Evolutionary conservation across 2,113 vertebrate genomes (phyloP), one percentile per base, ranked within the genome.

Genomic region (Pipa parva): DNA sequence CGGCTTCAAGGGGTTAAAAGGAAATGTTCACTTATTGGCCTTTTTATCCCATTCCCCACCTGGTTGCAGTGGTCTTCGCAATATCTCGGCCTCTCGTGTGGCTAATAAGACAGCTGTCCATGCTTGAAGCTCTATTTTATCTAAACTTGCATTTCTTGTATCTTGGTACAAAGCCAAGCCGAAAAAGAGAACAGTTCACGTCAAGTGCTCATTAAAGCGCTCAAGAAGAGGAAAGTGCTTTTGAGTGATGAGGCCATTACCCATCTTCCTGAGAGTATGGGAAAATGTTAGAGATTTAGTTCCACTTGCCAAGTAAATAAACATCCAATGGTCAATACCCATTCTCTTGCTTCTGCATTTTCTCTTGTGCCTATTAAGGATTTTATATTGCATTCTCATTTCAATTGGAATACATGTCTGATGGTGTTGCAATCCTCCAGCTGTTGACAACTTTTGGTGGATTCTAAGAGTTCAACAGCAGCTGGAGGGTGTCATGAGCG

Each of bases 131-230:
- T 69, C 57, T 42, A 10, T 26, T 70, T 42, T 61, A 25, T 29
- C 48, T 20, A 36, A 70, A 50, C 24, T 37, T 61, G 66, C 25
- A 52, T 70, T 70, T 54, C 36, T 54, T 17, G 42, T 54, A 8
- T 54, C 24, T 54, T 70, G 66, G 66, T 61, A 52, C 15, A 31
- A 45, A 45, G 66, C 66, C 66, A 70, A 29, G n/a, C 6, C 37
- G 56, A 57, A 48, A 70, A 61, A 68, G 27, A 54, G 39, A 33
- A 24, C 57, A 29, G 66, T 54, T 59, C 66, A 61, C 24, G 36
- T 70, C 66, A 70, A 70, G 66, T 61, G 66, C 57, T 68, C 65
- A 68, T 68, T 68, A 68, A 52, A 60, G 49, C 31, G 33, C 57
- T 70, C 57, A 61, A 70, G 51, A 60, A 61, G 57, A 70, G 57